phyloP scores from a whole-genome alignment of 2,797 vertebrate species.

The Takifugu ocellatus region DNA sequence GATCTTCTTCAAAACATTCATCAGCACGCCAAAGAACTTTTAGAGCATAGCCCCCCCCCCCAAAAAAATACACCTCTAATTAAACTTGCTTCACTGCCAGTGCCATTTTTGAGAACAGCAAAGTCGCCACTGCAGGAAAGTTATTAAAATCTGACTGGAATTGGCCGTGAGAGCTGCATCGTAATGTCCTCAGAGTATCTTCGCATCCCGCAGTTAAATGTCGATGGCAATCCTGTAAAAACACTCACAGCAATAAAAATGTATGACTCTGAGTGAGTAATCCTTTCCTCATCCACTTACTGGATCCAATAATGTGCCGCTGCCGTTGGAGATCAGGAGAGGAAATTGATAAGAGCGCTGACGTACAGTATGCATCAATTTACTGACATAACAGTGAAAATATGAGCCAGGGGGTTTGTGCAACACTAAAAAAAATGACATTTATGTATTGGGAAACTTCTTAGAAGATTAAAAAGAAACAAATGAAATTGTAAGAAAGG shows the following conservation, averaged over 20 bases:
- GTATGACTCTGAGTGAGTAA: conserved; percentile 68
- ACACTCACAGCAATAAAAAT: conserved; percentile 61
- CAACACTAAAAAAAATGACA: conserved; percentile 5
- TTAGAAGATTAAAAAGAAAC: no score
- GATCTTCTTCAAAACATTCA: conserved; percentile 62
- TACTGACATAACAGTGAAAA: conserved; percentile 13
- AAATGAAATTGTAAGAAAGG: not conserved
- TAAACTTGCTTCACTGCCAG: conserved; percentile 38
- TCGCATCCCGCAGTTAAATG: conserved; percentile 42
- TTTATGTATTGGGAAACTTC: not conserved
- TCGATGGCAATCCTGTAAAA: conserved; percentile 57
- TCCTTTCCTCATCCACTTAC: conserved; percentile 61
- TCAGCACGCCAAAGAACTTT: conserved; percentile 56
- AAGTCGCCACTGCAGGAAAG: conserved; percentile 45
- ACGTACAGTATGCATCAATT: conserved; percentile 22
- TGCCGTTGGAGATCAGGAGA: conserved; percentile 29
- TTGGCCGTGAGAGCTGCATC: conserved; percentile 11
- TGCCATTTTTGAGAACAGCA: conserved; percentile 49
- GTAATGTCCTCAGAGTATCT: conserved; percentile 32
- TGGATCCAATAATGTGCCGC: conserved; percentile 37
- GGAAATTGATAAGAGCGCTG: conserved; percentile 12
- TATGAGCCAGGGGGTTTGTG: no score
- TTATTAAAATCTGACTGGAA: conserved; percentile 45
- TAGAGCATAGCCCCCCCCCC: conserved; percentile 32
- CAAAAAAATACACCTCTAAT: conserved; percentile 43